Base-by-base conservation (phyloP, 2,113 vertebrate genomes). In the Tricholaema leucomelas region DNA sequence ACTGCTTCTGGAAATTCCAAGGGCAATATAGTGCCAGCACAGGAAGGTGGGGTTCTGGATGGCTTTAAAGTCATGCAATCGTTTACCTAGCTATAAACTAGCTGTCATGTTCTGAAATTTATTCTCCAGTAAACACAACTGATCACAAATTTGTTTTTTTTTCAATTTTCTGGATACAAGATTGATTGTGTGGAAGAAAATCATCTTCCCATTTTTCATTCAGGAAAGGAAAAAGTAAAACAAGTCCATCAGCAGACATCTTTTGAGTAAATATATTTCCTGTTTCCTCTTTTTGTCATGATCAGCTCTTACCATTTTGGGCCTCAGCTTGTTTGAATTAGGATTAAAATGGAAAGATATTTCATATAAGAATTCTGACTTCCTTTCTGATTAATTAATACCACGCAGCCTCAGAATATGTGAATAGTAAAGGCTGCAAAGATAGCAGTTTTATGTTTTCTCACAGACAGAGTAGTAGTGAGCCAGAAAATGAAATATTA, bases 321-420 rank as follows among this genome's bases (percentile, higher is more conserved):
- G 36, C 17, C 78, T 95, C 91, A 95, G 77, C 90, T 95, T 97
- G 81, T 96, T 96, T 88, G 66, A 91, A 87, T 97, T 94, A 94
- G 54, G 61, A 81, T 81, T 23, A 17, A 86, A 88, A 94, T 85
- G 30, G 75, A 91, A 96, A 93, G 52, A 55, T 65, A 70, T 84
- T 96, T 95, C 60, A 8, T 87, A 81, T 81, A 85, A 93, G 89
- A 93, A 75, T 79, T 95, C 90, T 91, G n/a, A 11, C 64, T 83
- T 93, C 46, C 31, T 87, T 91, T 85, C 52, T 85, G 71, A 90
- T 96, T 95, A 90, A 96, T 96, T 94, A 87, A 88, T 93, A 88
- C 64, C 93, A 87, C 46, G 48, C 55, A 87, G 31, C 80, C 91
- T 95, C 69, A 85, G 80, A 70, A 81, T 80, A 75, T 60, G 78